These are phyloP conservation scores for Cosmia trapezina DNA, from an alignment of 2,888 invertebrate species.

Conservation along the genomic window DNA sequence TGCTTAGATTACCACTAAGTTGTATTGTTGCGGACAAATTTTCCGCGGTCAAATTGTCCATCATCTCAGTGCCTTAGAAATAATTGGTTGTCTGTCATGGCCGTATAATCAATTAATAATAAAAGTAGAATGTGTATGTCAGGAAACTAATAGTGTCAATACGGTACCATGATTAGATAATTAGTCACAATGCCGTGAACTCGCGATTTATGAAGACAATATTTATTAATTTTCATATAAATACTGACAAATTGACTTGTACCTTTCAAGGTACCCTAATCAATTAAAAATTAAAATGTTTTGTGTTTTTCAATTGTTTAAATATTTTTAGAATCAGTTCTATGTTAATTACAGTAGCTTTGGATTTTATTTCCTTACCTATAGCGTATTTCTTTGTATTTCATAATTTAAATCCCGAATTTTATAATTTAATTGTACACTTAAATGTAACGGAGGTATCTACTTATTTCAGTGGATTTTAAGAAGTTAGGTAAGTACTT, in stretches of 20 bases:
- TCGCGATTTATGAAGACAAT: background rate
- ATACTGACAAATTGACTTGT: background rate
- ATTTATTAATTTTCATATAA: background rate
- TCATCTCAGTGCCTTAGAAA: too few species aligned
- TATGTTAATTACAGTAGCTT: too few species aligned
- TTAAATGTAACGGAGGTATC: background rate
- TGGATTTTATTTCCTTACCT: background rate
- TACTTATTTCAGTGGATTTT: background rate
- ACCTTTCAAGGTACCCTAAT: slow-evolving; percentile 15
- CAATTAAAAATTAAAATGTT: slow-evolving; percentile 1
- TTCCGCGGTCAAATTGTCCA: too few species aligned
- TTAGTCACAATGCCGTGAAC: slow-evolving; percentile 43
- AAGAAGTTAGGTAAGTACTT: background rate
- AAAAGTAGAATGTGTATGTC: slow-evolving; percentile 30
- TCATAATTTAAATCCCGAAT: background rate
- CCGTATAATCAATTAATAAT: background rate
- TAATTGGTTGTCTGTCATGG: too few species aligned
- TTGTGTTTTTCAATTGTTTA: background rate
- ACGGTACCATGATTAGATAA: slow-evolving; percentile 39
- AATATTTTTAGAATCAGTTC: background rate
- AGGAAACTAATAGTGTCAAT: slow-evolving; percentile 39
- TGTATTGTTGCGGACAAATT: too few species aligned
- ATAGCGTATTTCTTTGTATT: background rate
- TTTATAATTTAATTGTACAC: background rate
- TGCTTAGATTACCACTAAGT: too few species aligned